Evolutionary conservation across 1,140 invertebrate species (phyloP).

Genomic region (Drosophila sechellia): DNA sequence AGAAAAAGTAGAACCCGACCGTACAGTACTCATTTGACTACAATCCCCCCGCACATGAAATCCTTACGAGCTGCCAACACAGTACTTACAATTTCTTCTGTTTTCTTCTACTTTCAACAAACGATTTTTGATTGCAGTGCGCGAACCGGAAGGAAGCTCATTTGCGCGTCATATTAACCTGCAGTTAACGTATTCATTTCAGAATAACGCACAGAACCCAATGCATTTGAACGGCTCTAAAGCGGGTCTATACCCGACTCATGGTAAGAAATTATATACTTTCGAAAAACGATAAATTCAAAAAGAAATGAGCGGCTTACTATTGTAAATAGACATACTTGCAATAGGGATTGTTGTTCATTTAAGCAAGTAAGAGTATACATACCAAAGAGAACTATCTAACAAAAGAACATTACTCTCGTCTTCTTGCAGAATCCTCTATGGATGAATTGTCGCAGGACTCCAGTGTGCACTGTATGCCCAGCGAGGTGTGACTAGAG

Average conservation of each 20-base stretch:
- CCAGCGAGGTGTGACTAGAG: constrained; percentile 88
- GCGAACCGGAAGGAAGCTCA: constrained; percentile 85
- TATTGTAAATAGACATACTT: too few species aligned
- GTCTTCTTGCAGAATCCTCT: constrained; percentile 88
- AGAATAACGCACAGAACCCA: constrained; percentile 89
- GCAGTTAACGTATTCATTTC: constrained; percentile 93
- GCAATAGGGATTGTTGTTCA: too few species aligned
- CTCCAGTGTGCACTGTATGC: constrained; percentile 91
- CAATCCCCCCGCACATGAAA: neutral
- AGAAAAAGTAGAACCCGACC: constrained; percentile 9
- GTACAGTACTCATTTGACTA: neutral
- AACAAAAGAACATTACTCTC: neutral
- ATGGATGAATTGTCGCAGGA: constrained; percentile 93
- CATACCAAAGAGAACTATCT: constrained; percentile 29
- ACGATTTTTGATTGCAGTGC: constrained; percentile 83
- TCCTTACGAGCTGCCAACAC: constrained; percentile 46
- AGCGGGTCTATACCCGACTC: constrained; percentile 75
- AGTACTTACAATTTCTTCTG: constrained; percentile 60
- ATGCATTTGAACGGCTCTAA: constrained; percentile 86
- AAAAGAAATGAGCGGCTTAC: too few species aligned
- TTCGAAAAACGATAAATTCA: too few species aligned
- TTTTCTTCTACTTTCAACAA: constrained; percentile 63
- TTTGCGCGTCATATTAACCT: constrained; percentile 93
- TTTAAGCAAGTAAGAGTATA: too few species aligned
- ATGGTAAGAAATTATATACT: constrained; percentile 61